Conservation (phyloP, 2,888 invertebrate species). For the Agonum fuliginosum region DNA sequence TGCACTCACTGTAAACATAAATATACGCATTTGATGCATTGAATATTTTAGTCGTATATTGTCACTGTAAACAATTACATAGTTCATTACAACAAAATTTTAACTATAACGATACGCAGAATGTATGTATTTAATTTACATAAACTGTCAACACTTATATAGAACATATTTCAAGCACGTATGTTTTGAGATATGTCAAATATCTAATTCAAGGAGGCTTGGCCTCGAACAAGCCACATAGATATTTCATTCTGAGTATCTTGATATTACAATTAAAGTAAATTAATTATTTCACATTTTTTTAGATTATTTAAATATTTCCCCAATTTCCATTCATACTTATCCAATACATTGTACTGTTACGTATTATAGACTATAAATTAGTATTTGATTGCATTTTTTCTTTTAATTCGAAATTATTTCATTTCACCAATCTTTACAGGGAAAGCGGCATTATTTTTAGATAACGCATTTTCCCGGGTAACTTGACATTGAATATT, state of each 20-base stretch:
- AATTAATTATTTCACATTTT: not conserved
- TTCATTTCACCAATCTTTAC: constrained; percentile 40
- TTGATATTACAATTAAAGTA: constrained; percentile 36
- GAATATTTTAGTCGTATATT: not conserved
- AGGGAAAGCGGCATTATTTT: constrained; percentile 36
- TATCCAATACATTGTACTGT: not conserved
- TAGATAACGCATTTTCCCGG: constrained; percentile 45
- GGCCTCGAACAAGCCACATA: constrained; percentile 63
- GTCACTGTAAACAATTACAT: constrained; percentile 29
- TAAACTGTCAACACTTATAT: constrained; percentile 58
- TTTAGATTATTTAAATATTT: not conserved
- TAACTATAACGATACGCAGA: not conserved
- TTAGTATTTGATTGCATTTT: not conserved
- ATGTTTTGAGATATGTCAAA: constrained; percentile 67
- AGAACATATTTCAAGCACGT: constrained; percentile 62
- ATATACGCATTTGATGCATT: constrained; percentile 20
- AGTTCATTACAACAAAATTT: constrained; percentile 25
- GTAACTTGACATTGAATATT: constrained; percentile 43
- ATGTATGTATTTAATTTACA: constrained; percentile 36
- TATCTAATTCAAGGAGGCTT: constrained; percentile 66
- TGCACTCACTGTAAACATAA: constrained; percentile 47
- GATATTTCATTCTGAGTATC: constrained; percentile 63
- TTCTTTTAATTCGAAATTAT: not conserved
- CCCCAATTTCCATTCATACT: not conserved
- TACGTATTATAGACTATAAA: not conserved